Percentiles rank a stretch among this genome's conserved stretches.
Conservation (phyloP, 2,797 vertebrate genomes). For the Chelidonichthys spinosus region DNA sequence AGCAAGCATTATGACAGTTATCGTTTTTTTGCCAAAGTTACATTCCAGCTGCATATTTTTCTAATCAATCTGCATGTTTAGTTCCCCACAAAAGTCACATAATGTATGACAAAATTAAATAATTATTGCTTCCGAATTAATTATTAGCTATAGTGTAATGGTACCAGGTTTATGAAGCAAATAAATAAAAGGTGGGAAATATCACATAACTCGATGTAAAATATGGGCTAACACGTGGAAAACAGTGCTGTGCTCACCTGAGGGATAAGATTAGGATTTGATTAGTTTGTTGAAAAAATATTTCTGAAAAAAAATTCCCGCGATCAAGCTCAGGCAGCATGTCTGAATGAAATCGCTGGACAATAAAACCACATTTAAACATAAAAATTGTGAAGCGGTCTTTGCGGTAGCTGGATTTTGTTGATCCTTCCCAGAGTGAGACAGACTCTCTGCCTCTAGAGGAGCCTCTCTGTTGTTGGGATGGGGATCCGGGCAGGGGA, state of each 20-base stretch:
- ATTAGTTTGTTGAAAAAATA: background rate
- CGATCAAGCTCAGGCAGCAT: background rate
- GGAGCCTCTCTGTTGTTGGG: conserved; percentile 47
- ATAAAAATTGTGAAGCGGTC: background rate
- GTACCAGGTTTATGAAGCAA: too few relatives aligned
- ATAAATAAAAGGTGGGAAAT: too few relatives aligned
- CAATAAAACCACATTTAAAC: background rate
- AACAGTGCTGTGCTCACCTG: background rate
- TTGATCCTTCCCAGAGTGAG: conserved; percentile 26
- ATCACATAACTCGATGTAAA: background rate
- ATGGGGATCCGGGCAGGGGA: conserved; percentile 65
- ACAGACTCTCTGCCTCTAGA: conserved; percentile 19
- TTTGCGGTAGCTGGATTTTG: conserved; percentile 19
- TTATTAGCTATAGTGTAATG: too few relatives aligned
- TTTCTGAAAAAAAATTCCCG: background rate
- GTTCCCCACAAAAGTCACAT: background rate
- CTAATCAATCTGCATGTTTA: background rate
- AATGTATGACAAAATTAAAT: background rate
- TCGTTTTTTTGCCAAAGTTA: background rate
- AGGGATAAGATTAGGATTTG: background rate
- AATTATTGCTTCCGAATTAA: background rate
- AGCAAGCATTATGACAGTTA: background rate
- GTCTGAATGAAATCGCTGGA: background rate
- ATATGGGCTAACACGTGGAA: background rate
- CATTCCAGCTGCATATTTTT: too few relatives aligned